Evolutionary conservation across 2,888 invertebrate species (phyloP), one percentile per base, ranked within the genome.

Genomic region (Lepidonotus clava): DNA sequence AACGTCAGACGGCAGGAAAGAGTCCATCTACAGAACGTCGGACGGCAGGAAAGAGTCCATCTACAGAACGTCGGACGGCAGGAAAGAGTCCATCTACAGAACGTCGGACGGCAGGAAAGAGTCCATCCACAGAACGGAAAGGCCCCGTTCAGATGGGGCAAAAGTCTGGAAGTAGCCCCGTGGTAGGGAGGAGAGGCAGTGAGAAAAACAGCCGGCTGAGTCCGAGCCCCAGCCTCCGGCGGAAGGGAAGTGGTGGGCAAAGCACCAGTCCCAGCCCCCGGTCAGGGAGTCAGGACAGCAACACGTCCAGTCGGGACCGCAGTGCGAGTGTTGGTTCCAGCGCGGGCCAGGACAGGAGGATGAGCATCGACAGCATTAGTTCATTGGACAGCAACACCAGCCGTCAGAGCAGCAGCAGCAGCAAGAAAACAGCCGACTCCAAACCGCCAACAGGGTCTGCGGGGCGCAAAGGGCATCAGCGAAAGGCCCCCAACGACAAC

Each of bases 321-420:
- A 61, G 61, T 61, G 61, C 61, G 28, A 76, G 76, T 76, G 18
- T 76, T 5, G 83, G 46, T 2, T 83, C 83, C 18, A 38, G 38
- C 18, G 21, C 32, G 6, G 46, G 83, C 28, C 51, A 41, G 40
- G 83, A 83, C 1, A n/a, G 83, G 2, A 83, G 83, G 18, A 83
- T 83, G 83, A 83, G 83, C 21, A 32, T 41, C 21, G 83, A 83
- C 46, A 83, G 83, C 51, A 51, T 83, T 5, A 51, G 83, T 28
- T 83, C 83, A 6, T 38, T 66, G n/a, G 84, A 66, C 32, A 56
- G 84, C 24, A 84, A 56, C 67, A 61, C 84, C 38, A 84, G 84
- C 34, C 36, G 84, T 38, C 56, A 61, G 21, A 67, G 84, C 36
- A 38, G 38, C 61, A 84, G 84, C 41, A 38, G 32, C 36, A 51